These are phyloP conservation scores for Myrmecophaga tridactyla DNA, from an alignment of 2,113 vertebrate genomes.

Conservation along the genomic window DNA sequence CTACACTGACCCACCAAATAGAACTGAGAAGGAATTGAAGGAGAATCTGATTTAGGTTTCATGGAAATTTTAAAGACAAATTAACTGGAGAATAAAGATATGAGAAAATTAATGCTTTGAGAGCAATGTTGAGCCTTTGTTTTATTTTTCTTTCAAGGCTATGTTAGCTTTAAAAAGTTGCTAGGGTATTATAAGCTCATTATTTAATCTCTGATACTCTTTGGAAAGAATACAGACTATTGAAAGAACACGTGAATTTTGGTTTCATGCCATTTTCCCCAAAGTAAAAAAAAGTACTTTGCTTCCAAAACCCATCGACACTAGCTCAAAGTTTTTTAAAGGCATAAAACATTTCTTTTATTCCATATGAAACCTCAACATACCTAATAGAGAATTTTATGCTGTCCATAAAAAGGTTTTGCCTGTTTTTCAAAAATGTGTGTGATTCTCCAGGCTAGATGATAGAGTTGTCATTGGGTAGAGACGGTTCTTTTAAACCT, in stretches of 20 bases:
- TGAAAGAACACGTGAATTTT: constrained; percentile 27
- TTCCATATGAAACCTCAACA: neutral
- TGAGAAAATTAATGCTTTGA: constrained; percentile 21
- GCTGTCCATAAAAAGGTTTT: neutral
- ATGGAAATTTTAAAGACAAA: neutral
- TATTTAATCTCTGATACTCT: neutral
- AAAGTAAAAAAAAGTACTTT: neutral
- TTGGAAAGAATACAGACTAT: neutral
- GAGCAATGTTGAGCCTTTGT: neutral
- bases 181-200: neutral
- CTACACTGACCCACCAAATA: neutral
- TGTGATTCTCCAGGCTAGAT: neutral
- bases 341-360: neutral
- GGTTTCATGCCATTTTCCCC: neutral
- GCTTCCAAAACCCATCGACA: neutral
- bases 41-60: neutral
- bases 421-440: constrained; percentile 19
- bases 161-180: neutral
- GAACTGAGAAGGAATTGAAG: neutral
- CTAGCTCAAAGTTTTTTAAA: constrained; percentile 8
- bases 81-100: neutral
- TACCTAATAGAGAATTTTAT: neutral
- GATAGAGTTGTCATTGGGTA: neutral
- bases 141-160: neutral
- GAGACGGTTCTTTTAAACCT: neutral